Base-by-base conservation (phyloP, 2,113 vertebrate species). In the Otolemur garnettii region DNA sequence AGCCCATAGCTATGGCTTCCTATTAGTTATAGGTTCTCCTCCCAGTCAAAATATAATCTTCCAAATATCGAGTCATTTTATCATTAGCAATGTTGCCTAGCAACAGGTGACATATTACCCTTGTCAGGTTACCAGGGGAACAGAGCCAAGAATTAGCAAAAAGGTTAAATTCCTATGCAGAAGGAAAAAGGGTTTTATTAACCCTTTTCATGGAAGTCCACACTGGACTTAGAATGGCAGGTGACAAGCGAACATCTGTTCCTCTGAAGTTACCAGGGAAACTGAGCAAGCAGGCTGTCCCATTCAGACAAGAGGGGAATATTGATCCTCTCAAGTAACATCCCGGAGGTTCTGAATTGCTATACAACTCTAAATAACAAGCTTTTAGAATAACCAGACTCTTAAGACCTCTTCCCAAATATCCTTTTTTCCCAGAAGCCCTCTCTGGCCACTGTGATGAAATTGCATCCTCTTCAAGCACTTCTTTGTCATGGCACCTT, bases 21-120 rank as follows among this genome's bases (percentile, higher is more conserved):
- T 53, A 33, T 78, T 26, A 71, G 30, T 13, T 5, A 55, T 66
- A 66, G 45, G 5, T 3, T 28, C 22, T 33, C 81, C 38, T 53
- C 19, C 38, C 14, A 26, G 1, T 85, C 66, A 78, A 66, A 88
- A 68, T 35, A 14, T 42, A 80, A 66, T 80, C 35, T 66, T 69
- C 66, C 60, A 85, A 15, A 15, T 75, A 28, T 77, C 59, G 10
- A 95, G 33, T 84, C 81, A 88, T 93, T 81, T 89, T 77, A 53
- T 81, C 69, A 94, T 78, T 74, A 81, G 15, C 10, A 91, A 33
- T 28, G 53, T 87, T 94, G 81, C 80, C 81, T 96, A 93, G 91
- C 77, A 97, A 92, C 78, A 33, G 5, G 21, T 93, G 68, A 72
- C 45, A 68, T 68, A 59, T 89, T 68, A 74, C 24, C 45, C 19